Evolutionary conservation across 1,140 invertebrate genomes (phyloP).

Genomic region (Diachasma alloeum): DNA sequence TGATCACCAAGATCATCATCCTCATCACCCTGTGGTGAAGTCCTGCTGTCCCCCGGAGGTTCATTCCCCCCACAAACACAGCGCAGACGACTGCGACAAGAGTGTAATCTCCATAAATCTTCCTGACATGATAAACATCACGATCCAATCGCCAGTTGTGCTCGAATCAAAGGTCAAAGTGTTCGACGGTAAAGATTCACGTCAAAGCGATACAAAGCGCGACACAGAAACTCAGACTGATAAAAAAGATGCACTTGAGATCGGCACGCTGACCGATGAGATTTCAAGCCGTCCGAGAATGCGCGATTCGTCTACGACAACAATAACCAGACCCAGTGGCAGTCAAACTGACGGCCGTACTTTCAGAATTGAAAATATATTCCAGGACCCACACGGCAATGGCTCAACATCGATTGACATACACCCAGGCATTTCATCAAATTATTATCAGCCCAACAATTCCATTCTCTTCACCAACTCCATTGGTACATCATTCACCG

Average conservation of each 20-base stretch:
- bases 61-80: neutral
- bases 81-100: constrained; percentile 32
- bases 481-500: constrained; percentile 42
- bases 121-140: constrained; percentile 53
- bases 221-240: constrained; percentile 48
- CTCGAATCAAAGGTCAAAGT: constrained; percentile 51
- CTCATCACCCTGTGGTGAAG: neutral
- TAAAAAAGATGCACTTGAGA: constrained; percentile 22
- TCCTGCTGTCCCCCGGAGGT: neutral
- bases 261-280: constrained; percentile 25
- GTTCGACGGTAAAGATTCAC: constrained; percentile 34
- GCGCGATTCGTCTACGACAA: constrained; percentile 20
- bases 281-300: constrained; percentile 3
- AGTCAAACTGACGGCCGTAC: constrained; percentile 41
- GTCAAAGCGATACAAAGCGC: neutral
- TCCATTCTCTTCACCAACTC: constrained; percentile 47
- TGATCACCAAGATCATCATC: neutral
- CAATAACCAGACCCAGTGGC: constrained; percentile 15
- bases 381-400: constrained; percentile 42
- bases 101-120: constrained; percentile 53
- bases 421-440: constrained; percentile 10
- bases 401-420: constrained; percentile 13
- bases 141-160: constrained; percentile 47
- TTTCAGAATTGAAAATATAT: constrained; percentile 54
- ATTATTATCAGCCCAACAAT: constrained; percentile 25